Conservation (phyloP, 2,113 vertebrate species). For the Scolopax mira region DNA sequence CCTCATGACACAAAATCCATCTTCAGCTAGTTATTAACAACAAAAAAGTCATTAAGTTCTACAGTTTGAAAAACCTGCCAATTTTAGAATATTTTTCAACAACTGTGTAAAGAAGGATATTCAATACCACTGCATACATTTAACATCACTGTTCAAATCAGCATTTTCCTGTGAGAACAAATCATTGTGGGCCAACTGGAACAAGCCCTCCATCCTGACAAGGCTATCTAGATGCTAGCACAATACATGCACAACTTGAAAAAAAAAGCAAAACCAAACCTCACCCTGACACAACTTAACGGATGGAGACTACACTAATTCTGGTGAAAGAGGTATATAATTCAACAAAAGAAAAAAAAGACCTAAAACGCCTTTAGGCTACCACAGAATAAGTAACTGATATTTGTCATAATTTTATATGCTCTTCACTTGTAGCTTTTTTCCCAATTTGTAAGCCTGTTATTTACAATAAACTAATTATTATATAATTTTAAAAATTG, state of each 20-base stretch:
- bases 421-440: background rate
- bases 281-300: background rate
- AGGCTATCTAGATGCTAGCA: too few species aligned
- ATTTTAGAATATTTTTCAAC: background rate
- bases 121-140: background rate
- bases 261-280: background rate
- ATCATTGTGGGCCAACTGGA: background rate
- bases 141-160: background rate
- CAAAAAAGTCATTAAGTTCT: background rate
- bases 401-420: background rate
- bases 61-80: background rate
- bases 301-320: background rate
- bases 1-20: background rate
- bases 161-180: background rate
- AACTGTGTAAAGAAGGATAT: background rate
- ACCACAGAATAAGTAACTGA: background rate
- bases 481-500: background rate
- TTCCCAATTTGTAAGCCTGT: background rate
- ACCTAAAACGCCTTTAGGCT: background rate
- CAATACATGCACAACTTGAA: background rate
- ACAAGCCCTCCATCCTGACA: background rate
- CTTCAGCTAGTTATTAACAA: background rate
- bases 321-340: background rate
- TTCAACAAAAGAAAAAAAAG: too few species aligned
- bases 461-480: background rate